Base-by-base conservation (phyloP, 2,888 invertebrate genomes). In the Cotesia congregata region DNA sequence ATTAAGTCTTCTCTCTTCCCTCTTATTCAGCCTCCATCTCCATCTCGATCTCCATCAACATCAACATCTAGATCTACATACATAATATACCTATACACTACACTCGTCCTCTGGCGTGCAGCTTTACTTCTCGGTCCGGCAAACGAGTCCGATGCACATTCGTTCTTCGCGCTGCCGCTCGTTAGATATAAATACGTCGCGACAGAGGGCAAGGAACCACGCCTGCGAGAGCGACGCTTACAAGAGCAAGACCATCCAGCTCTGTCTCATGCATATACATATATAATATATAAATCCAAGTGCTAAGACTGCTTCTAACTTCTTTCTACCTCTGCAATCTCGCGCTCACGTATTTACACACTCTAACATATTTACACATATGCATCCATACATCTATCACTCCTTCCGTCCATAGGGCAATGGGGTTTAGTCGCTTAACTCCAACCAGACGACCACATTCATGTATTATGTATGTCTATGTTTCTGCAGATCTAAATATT, bases 131-230 rank as follows among this genome's bases (percentile, higher is more conserved):
- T 62, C 67, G 75, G 76, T 76, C 76, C 76, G 39, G 72, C 76
- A 77, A 76, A 76, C 72, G 77, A 77, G 77, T 74, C 73, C 70
- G 76, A 73, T 77, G 80, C 80, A 80, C 77, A 79, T 79, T 79
- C 81, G 80, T 73, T 30, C 30, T 30, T 73, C 78, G 77, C 79
- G 79, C 77, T 80, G 77, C 81, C 82, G 80, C 83, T 83, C 81
- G 81, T 81, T 82, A 79, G 83, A 81, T 84, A 84, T 83, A 83
- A 84, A 84, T 84, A 84, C 80, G 83, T 81, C 79, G 81, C 79
- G 80, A 80, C 79, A 80, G 84, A 83, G 84, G 83, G 83, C 84
- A 83, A 83, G 81, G 84, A 84, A 84, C 84, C 84, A 83, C 82
- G 82, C 82, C 82, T 78, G 80, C 78, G 76, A 74, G 77, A 67